These are phyloP conservation scores for Aphaenogaster ashmeadi DNA, from an alignment of 1,140 invertebrate genomes.

Conservation along the genomic window DNA sequence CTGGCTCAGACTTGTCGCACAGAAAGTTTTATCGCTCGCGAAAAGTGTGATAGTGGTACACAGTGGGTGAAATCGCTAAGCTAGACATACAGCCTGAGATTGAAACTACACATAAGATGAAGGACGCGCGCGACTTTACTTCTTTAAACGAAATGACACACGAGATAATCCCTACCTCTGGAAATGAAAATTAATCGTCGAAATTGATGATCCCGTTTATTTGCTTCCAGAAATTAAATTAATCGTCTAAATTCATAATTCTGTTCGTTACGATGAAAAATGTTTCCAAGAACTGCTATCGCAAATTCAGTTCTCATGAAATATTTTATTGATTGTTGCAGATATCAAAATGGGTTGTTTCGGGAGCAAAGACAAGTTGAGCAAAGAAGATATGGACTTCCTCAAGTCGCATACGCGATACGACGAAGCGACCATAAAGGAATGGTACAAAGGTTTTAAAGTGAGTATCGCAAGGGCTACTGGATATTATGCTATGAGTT, in stretches of 20 bases:
- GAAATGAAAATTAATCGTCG: neutral
- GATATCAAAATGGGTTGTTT: slow-evolving; percentile 94
- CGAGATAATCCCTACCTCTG: neutral
- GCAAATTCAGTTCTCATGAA: slow-evolving; percentile 6
- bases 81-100: neutral
- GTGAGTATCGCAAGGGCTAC: slow-evolving; percentile 87
- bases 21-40: slow-evolving; percentile 6
- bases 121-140: neutral
- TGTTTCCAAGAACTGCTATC: neutral
- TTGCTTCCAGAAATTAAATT: neutral
- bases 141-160: neutral
- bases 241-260: neutral
- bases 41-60: neutral
- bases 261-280: neutral
- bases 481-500: neutral
- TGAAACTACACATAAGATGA: neutral
- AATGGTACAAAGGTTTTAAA: slow-evolving; percentile 99
- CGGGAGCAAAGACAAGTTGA: slow-evolving; percentile 97
- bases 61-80: neutral
- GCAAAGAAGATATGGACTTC: slow-evolving; percentile 99
- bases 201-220: neutral
- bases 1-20: neutral
- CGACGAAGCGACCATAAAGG: slow-evolving; percentile 98
- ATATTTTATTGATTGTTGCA: slow-evolving; percentile 76
- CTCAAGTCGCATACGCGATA: slow-evolving; percentile 98